Percentiles rank a stretch among this genome's conserved stretches.
Conservation (phyloP, 2,113 vertebrate species). For the Odontesthes bonariensis region DNA sequence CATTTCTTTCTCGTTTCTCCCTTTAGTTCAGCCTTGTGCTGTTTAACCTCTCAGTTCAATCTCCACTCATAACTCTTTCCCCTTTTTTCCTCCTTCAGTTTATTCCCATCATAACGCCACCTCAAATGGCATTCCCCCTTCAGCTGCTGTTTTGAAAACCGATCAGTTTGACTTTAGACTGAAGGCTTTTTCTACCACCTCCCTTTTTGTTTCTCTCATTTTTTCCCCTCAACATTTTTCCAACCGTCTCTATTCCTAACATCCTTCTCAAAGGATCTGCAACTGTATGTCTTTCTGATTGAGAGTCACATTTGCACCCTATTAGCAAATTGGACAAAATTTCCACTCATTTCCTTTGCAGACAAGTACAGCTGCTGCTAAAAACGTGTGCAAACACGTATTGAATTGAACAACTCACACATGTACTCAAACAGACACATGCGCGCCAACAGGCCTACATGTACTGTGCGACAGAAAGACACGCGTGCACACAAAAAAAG, state of each 20-base stretch:
- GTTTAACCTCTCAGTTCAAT: conserved; percentile 46
- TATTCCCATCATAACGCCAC: conserved; percentile 20
- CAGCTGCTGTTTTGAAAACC: conserved; percentile 58
- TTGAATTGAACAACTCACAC: conserved; percentile 5
- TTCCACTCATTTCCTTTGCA: conserved; percentile 58
- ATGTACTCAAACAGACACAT: conserved; percentile 27
- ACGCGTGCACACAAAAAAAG: conserved; percentile 12
- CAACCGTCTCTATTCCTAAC: conserved; percentile 11
- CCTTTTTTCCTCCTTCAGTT: conserved; percentile 1
- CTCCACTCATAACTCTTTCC: conserved; percentile 24
- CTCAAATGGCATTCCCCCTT: conserved; percentile 15
- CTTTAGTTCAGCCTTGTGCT: conserved; percentile 23
- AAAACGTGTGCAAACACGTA: conserved; percentile 37
- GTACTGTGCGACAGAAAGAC: not conserved
- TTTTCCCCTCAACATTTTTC: conserved; percentile 16
- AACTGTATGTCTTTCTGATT: conserved; percentile 59
- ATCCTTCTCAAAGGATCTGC: conserved; percentile 45
- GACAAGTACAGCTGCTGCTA: conserved; percentile 77
- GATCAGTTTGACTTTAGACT: conserved; percentile 35
- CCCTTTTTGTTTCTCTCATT: conserved; percentile 37
- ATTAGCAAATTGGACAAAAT: conserved; percentile 60
- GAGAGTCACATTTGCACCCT: conserved; percentile 48
- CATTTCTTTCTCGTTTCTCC: conserved; percentile 7
- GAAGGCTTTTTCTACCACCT: conserved; percentile 27
- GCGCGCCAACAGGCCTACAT: not conserved